A percentile compares a stretch with the other conserved stretches of the same genome.
These are phyloP conservation scores for Condylura cristata DNA, from an alignment of 2,113 vertebrate species.

Conservation along the genomic window DNA sequence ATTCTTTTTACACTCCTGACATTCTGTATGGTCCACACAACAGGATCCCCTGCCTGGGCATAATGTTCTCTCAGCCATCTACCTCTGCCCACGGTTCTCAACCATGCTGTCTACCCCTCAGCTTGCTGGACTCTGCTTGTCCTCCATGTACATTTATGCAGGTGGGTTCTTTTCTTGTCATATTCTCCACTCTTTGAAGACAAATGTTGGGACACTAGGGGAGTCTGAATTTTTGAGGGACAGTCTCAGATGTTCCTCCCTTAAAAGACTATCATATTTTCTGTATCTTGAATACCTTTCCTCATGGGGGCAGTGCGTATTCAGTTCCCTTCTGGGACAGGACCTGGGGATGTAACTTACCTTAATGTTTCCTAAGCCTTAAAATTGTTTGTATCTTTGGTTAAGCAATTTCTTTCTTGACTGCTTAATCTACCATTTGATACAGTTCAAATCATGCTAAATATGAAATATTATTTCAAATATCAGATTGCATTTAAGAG, in stretches of 20 bases:
- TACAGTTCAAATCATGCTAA: not conserved
- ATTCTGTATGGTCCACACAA: fast-evolving
- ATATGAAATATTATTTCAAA: not conserved
- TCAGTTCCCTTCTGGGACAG: fast-evolving
- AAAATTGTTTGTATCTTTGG: too few relatives aligned
- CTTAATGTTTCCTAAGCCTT: not conserved
- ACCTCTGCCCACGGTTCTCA: too few relatives aligned
- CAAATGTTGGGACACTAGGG: not conserved
- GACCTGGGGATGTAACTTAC: too few relatives aligned
- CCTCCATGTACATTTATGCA: too few relatives aligned
- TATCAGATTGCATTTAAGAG: not conserved
- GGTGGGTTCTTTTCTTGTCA: not conserved
- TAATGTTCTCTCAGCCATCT: fast-evolving
- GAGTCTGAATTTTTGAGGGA: too few relatives aligned
- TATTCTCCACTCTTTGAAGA: not conserved
- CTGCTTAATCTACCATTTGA: too few relatives aligned
- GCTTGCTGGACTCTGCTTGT: fast-evolving
- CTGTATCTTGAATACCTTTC: fast-evolving
- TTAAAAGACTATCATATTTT: not conserved
- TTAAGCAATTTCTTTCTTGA: fast-evolving
- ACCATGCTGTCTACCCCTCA: fast-evolving
- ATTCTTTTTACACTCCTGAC: fast-evolving
- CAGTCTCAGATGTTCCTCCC: not conserved
- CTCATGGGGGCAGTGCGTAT: fast-evolving
- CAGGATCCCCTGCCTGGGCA: not conserved